Evolutionary conservation across 2,113 vertebrate genomes (phyloP).

Genomic region (Eretmochelys imbricata): DNA sequence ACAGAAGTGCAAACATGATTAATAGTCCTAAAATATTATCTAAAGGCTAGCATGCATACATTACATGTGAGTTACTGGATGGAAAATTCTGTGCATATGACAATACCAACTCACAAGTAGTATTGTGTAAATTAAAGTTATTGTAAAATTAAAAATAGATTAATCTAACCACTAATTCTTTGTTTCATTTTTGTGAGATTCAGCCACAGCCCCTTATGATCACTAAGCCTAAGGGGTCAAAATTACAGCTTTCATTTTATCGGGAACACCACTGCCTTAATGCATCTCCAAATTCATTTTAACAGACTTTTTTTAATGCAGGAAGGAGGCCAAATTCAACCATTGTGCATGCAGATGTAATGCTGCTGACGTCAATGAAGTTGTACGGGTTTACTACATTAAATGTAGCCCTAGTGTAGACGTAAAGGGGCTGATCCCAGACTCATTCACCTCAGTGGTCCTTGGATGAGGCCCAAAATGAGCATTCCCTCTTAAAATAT

Average conservation of each 20-base stretch:
- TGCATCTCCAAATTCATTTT: not conserved
- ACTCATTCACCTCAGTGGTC: not conserved
- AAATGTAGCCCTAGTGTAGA: not conserved
- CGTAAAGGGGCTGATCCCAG: not conserved
- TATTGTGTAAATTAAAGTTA: not conserved
- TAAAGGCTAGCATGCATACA: not conserved
- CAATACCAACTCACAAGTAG: not conserved
- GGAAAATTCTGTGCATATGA: not conserved
- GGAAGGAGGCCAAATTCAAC: accelerated
- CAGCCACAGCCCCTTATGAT: accelerated
- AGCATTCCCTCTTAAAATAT: not conserved
- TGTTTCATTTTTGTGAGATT: not conserved
- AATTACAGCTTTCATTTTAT: not conserved
- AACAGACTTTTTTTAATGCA: not conserved
- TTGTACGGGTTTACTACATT: not conserved
- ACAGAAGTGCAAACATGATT: not conserved
- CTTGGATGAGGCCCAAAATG: not conserved
- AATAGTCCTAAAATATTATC: conserved; percentile 34
- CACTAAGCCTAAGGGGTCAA: not conserved
- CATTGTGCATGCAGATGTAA: accelerated
- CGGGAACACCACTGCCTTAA: not conserved
- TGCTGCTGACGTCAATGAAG: not conserved
- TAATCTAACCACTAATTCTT: not conserved
- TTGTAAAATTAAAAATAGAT: conserved; percentile 11
- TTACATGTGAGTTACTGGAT: not conserved